Conservation (phyloP, 1,140 invertebrate species). For the Zaprionus ghesquierei region DNA sequence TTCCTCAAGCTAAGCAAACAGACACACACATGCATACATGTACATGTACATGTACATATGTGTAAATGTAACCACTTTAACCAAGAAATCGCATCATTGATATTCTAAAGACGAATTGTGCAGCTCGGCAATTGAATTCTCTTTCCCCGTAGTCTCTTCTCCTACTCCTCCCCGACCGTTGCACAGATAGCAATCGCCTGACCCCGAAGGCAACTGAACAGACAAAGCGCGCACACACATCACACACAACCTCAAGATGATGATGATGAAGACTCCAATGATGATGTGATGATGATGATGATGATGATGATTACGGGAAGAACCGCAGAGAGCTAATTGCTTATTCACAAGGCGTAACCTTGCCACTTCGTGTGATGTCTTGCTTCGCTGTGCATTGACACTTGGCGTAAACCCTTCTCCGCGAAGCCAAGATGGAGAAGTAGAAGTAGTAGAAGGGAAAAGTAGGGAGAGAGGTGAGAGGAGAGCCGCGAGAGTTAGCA, state of each 20-base stretch:
- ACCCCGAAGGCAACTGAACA: slow-evolving; percentile 25
- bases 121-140: not conserved
- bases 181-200: slow-evolving; percentile 28
- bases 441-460: slow-evolving; percentile 14
- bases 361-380: slow-evolving; percentile 73
- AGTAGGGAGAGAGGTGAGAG: not conserved
- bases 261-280: slow-evolving; percentile 1
- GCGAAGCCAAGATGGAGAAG: slow-evolving; percentile 8
- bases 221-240: too few species aligned
- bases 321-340: slow-evolving; percentile 72
- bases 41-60: not conserved
- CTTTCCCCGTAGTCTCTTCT: not conserved
- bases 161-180: not conserved
- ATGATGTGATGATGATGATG: slow-evolving; percentile 5
- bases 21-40: too few species aligned
- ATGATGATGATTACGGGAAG: slow-evolving; percentile 21
- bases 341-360: slow-evolving; percentile 78
- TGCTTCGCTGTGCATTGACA: slow-evolving; percentile 48
- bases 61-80: not conserved
- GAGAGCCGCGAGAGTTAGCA: not conserved
- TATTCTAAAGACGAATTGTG: not conserved
- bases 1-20: not conserved
- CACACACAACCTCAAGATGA: not conserved
- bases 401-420: slow-evolving; percentile 20
- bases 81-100: not conserved